phyloP scores from a whole-genome alignment of 1,140 invertebrate genomes.

The Battus philenor region DNA sequence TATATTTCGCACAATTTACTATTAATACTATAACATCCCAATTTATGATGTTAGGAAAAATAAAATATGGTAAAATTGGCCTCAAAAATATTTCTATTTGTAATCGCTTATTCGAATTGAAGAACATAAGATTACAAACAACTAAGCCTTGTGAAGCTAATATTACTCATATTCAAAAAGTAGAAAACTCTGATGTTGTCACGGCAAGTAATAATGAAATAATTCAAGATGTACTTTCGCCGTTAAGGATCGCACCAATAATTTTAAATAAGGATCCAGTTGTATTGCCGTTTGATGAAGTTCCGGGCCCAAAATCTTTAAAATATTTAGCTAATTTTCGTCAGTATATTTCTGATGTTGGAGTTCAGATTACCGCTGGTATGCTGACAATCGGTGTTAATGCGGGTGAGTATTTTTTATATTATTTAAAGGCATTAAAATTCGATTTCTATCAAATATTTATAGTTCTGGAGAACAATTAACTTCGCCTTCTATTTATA shows the following conservation, averaged over 20 bases:
- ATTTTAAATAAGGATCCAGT: conserved; percentile 43
- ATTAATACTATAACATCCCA: not conserved
- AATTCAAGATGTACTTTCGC: conserved; percentile 35
- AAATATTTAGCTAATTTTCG: conserved; percentile 77
- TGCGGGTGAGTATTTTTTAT: conserved; percentile 64
- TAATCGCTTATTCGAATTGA: not conserved
- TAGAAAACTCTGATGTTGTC: conserved; percentile 2
- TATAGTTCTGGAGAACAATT: no score
- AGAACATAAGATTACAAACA: conserved; percentile 20
- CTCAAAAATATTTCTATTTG: conserved; percentile 4
- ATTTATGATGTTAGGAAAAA: conserved; percentile 11
- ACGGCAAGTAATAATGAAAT: conserved; percentile 22
- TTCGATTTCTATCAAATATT: no score
- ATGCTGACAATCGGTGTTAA: conserved; percentile 77
- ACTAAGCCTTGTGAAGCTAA: conserved; percentile 22
- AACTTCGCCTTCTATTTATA: no score
- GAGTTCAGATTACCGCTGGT: conserved; percentile 79
- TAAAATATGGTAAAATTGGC: conserved; percentile 7
- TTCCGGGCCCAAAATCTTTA: conserved; percentile 78
- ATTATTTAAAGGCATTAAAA: no score
- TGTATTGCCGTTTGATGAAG: conserved; percentile 76
- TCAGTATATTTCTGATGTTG: conserved; percentile 77
- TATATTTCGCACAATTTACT: conserved; percentile 5
- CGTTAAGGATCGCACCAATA: conserved; percentile 43
- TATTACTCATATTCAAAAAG: conserved; percentile 11